These are phyloP conservation scores for Haplochromis vanheusdeni DNA, from an alignment of 2,113 vertebrate genomes.

Conservation along the genomic window DNA sequence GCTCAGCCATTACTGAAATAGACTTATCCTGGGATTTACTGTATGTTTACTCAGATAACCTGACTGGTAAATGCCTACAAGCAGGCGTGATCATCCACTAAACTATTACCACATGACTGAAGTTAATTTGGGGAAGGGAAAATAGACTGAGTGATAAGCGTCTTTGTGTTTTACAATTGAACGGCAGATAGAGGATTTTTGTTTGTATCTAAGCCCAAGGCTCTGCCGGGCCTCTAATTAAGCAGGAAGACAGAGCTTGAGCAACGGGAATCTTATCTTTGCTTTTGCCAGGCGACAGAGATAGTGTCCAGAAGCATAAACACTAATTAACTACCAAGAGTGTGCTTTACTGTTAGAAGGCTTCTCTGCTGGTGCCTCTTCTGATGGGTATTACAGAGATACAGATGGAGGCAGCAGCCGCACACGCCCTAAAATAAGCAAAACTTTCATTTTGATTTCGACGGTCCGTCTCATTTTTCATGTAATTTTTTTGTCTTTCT, in stretches of 20 bases:
- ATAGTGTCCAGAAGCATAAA: constrained; percentile 44
- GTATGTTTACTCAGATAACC: neutral
- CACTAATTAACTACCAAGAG: constrained; percentile 53
- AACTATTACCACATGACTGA: constrained; percentile 12
- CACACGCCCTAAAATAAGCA: neutral
- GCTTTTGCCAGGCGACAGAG: constrained; percentile 15
- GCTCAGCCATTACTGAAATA: neutral
- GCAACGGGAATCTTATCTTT: constrained; percentile 51
- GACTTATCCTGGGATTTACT: neutral
- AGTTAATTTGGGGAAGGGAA: constrained; percentile 35
- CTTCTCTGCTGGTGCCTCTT: neutral
- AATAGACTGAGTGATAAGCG: constrained; percentile 7
- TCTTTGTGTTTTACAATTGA: constrained; percentile 25
- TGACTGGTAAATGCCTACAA: neutral
- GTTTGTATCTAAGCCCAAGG: neutral
- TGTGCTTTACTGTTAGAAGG: neutral
- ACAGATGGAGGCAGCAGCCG: neutral
- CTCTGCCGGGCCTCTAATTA: constrained; percentile 41
- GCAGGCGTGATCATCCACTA: neutral
- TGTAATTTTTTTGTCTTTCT: neutral
- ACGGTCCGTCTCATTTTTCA: neutral
- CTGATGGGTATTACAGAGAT: neutral
- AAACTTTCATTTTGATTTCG: neutral
- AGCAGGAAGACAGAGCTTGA: constrained; percentile 27
- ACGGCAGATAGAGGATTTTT: constrained; percentile 5